Base-by-base conservation (phyloP, 2,888 invertebrate genomes). In the Maniola hyperantus region DNA sequence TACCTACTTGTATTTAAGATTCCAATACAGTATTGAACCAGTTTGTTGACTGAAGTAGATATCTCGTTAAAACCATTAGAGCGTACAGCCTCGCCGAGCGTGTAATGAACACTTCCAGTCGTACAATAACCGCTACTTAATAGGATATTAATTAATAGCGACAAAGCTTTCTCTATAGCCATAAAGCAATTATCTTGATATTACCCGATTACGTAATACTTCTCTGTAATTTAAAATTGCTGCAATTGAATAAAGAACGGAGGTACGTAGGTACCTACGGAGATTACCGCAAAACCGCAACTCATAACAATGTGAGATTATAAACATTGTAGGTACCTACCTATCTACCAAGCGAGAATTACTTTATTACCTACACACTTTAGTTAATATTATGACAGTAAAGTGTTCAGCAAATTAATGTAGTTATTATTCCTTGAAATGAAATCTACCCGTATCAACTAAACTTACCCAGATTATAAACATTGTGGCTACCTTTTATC, bases 101-200 rank as follows among this genome's bases (percentile, higher is more conserved):
- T 91, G 87, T 88, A 91, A 90, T 91, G 87, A 87, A 87, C 88
- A 88, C 88, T 89, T 88, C 89, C 88, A 90, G 85, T 85, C 80
- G 80, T 83, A 84, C 85, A 87, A 84, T 84, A 87, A 88, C 88
- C 85, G 85, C 88, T 87, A 85, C 84, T 88, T 88, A 85, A 86
- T 86, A 82, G 80, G 81, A 84, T 85, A 84, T 87, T 84, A 26
- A 26, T 26, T 79, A 81, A 75, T 79, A 79, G 79, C 80, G 80
- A 84, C 83, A 83, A 81, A 85, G 84, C 85, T 87, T 87, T 89
- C 87, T 82, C 82, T 78, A 48, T 50, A 59, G 50, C 77, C 78
- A 80, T 80, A 79, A 77, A 81, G 78, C 79, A 84, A 87, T 87
- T 85, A 87, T 78, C 71, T 70, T 54, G 64, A 71, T 65, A 61